Evolutionary conservation across 2,113 vertebrate species (phyloP).

Genomic region (Maylandia zebra): DNA sequence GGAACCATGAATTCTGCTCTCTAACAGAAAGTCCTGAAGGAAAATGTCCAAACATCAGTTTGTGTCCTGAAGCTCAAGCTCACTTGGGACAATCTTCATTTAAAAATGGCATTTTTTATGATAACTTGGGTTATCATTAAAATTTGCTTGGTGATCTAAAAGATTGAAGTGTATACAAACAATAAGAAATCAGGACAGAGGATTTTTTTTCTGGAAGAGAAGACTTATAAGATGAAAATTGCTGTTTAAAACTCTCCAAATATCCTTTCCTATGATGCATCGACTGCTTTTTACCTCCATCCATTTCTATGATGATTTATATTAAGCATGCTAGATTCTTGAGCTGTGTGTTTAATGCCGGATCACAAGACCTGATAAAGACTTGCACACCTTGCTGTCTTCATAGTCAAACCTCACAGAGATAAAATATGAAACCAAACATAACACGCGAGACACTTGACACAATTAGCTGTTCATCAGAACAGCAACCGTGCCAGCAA

Average conservation of each 20-base stretch:
- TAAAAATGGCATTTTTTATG: not conserved
- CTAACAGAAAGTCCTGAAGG: not conserved
- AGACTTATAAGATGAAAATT: not conserved
- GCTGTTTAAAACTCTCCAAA: not conserved
- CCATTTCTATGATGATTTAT: not conserved
- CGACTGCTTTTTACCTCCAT: not conserved
- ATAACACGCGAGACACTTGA: not conserved
- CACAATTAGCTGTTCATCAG: not conserved
- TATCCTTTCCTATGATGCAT: not conserved
- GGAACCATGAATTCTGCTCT: not conserved
- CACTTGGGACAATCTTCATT: not conserved
- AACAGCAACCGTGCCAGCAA: not conserved
- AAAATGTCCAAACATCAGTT: not conserved
- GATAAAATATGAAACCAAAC: not conserved
- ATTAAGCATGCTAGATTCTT: not conserved
- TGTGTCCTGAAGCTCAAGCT: not conserved
- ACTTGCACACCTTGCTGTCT: not conserved
- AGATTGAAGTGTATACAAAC: not conserved
- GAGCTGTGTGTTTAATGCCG: not conserved
- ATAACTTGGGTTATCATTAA: not conserved
- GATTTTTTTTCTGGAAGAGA: not conserved
- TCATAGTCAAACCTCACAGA: slow-evolving; percentile 9
- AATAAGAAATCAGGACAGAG: not conserved
- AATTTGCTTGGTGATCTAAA: not conserved
- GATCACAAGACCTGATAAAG: not conserved